phyloP scores from a whole-genome alignment of 2,797 vertebrate genomes.

The Sparus aurata region DNA sequence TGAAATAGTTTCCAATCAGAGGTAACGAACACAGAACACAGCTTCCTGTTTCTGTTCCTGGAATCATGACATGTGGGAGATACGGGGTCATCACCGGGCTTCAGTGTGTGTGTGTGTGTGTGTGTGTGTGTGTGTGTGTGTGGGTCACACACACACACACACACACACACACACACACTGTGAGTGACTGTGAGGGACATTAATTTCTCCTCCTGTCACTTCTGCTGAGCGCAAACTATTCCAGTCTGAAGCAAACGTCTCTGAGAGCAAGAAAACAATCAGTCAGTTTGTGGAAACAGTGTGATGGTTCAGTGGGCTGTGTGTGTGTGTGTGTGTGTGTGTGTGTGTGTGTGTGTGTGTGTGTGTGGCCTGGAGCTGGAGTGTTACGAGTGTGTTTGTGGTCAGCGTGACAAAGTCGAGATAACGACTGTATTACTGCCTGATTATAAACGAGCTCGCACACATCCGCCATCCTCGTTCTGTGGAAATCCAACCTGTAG shows the following conservation, averaged over 20 bases:
- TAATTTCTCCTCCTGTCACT: constrained; percentile 51
- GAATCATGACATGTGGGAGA: background rate
- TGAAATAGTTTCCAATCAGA: background rate
- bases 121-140: constrained; percentile 1
- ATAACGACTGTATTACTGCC: background rate
- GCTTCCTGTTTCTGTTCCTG: background rate
- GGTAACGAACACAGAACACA: background rate
- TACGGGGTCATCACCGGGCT: background rate
- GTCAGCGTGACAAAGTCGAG: background rate
- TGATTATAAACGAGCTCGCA: background rate
- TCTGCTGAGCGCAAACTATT: constrained; percentile 55
- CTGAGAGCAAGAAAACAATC: constrained; percentile 46
- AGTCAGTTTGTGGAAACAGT: constrained; percentile 37
- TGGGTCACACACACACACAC: background rate
- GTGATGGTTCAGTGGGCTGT: constrained; percentile 4
- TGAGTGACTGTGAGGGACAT: constrained; percentile 13
- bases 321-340: constrained; percentile 26
- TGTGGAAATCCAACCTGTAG: too few species aligned
- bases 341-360: constrained; percentile 1
- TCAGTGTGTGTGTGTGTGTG: background rate
- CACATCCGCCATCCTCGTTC: too few species aligned
- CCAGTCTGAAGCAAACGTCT: constrained; percentile 50
- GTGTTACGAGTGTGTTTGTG: background rate
- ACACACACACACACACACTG: background rate
- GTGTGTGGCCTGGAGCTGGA: background rate